Percentiles rank a stretch among this genome's conserved stretches.
phyloP scores from a whole-genome alignment of 2,797 vertebrate species.

The Intellagama lesueurii region DNA sequence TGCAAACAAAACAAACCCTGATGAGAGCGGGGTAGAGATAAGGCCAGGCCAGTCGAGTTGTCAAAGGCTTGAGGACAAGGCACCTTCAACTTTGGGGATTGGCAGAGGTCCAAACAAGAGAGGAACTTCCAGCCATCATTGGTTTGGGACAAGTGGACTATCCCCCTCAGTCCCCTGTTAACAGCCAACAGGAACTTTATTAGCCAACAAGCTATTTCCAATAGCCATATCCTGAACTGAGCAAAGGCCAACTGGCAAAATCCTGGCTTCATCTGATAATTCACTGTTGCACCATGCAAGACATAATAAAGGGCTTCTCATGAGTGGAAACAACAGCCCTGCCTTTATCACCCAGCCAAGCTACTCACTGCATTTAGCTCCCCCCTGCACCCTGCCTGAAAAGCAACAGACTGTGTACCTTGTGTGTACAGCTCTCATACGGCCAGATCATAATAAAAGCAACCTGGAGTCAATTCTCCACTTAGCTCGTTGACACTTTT shows the following conservation, averaged over 20 bases:
- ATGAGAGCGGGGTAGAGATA: slow-evolving; percentile 10
- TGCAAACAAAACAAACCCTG: slow-evolving; percentile 16
- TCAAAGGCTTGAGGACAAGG: background rate
- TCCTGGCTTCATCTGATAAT: background rate
- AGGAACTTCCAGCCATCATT: background rate
- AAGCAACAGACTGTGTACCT: background rate
- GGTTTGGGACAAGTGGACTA: background rate
- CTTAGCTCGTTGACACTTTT: background rate
- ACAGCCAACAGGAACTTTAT: background rate
- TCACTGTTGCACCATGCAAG: background rate
- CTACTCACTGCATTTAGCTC: background rate
- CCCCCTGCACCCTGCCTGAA: background rate
- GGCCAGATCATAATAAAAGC: background rate
- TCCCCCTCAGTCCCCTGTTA: background rate
- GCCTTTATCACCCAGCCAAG: background rate
- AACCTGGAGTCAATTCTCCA: background rate
- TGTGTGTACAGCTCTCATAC: background rate
- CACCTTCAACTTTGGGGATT: background rate
- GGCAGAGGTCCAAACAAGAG: background rate
- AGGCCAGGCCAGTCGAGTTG: background rate
- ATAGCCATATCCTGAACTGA: background rate
- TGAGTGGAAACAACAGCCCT: background rate
- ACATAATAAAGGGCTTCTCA: background rate
- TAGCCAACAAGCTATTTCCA: background rate
- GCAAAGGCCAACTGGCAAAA: background rate